Evolutionary conservation across 2,797 vertebrate species (phyloP).

Genomic region (Lates japonicus): DNA sequence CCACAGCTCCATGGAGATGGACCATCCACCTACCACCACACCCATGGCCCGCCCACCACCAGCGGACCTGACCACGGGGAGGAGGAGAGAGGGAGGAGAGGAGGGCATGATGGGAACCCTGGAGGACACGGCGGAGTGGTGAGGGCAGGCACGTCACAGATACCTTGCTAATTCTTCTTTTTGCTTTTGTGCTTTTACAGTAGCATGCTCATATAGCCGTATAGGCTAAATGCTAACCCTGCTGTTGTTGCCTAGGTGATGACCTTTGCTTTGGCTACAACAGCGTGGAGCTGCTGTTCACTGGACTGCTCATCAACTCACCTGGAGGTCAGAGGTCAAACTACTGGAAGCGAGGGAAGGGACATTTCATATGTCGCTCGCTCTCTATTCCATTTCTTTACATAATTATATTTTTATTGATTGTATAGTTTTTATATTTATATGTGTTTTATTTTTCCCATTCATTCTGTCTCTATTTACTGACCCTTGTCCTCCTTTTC

Average conservation of each 20-base stretch:
- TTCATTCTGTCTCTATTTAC: not conserved
- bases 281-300: slow-evolving; percentile 93
- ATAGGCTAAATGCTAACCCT: slow-evolving; percentile 23
- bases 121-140: slow-evolving; percentile 68
- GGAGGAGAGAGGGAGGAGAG: slow-evolving; percentile 22
- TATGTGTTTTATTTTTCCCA: not conserved
- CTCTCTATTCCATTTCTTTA: no score
- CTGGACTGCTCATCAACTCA: slow-evolving; percentile 92
- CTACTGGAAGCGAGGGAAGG: not conserved
- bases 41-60: slow-evolving; percentile 36
- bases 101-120: not conserved
- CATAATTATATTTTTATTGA: no score
- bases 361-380: not conserved
- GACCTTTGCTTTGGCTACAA: slow-evolving; percentile 93
- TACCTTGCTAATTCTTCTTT: not conserved
- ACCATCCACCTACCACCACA: slow-evolving; percentile 37
- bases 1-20: slow-evolving; percentile 37
- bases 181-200: no score
- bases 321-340: slow-evolving; percentile 87
- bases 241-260: slow-evolving; percentile 87
- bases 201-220: not conserved
- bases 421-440: not conserved
- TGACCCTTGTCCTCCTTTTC: not conserved
- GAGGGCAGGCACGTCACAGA: not conserved
- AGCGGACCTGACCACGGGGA: slow-evolving; percentile 35